Evolutionary conservation across 2,888 invertebrate species (phyloP), one percentile per base, ranked within the genome.

Genomic region (Oscheius sp.): DNA sequence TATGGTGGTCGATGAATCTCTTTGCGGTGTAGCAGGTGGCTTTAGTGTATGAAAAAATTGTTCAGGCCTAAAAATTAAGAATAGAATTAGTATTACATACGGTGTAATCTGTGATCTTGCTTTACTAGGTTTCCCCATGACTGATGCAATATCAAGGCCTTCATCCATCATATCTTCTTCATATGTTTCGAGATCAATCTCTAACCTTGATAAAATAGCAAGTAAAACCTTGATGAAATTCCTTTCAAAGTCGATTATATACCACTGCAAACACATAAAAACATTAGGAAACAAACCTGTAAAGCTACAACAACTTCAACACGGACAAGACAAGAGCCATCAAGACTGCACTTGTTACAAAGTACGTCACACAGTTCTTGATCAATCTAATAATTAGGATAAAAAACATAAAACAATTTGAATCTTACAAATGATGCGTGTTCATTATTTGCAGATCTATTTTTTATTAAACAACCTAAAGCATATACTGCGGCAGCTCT

Each of bases 401-500:
- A 41, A 38, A 38, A 26, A 17, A 38, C 5, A 38, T 57, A 8
- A 6, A 17, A n/a, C n/a, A 24, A 51, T 24, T 6, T 45, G 8
- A 45, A 24, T 24, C 6, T 14, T 45, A 81, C 81, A 28, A 73
- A 71, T 14, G 82, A 77, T 1, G 86, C 86, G 61, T 86, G 86
- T 50, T 86, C 86, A 68, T 84, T 85, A 33, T 76, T 66, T 36
- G 74, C 70, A 2, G 84, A 80, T 9, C 80, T 68, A 69, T 86
- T 86, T 44, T 79, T 73, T 12, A 86, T 72, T 14, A 86, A 72
- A 70, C 81, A 79, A 33, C 96, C 97, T 72, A 98, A 89, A 14
- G 97, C 96, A 88, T 92, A 95, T 4, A 95, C 94, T 50, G 93
- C 92, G 1, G 95, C 93, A 12, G 95, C 94, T 68, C 97, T 90